Base-by-base conservation (phyloP, 2,888 invertebrate genomes). In the Microdon myrmicae region DNA sequence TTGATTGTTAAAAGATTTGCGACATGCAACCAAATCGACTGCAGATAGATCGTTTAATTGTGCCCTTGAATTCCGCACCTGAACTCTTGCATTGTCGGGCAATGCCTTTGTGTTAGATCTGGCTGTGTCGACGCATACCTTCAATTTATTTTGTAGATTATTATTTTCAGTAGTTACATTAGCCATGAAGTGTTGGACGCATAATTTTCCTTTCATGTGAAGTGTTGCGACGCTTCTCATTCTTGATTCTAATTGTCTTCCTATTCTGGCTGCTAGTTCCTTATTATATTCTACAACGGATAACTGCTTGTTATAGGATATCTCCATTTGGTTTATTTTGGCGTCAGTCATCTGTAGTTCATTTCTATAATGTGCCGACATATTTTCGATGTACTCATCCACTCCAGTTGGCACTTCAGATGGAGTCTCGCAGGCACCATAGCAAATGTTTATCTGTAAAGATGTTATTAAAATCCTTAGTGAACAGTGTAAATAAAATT, bases 381-480 rank as follows among this genome's bases (percentile, higher is more conserved):
- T 56, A 6, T 56, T 49, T 28, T 61, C 61, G 3, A 61, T 44
- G 13, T 34, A 61, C 10, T 61, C 61, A 7, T 61, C 61, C 2
- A 56, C 43, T 10, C 32, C 34, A 3, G 38, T 44, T 25, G 34
- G 34, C 7, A 17, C 10, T 2, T 55, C 49, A 1, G 17, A 3
- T 20, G 10, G 0, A 1, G 17, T 4, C 2, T 53, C 32, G 29
- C 32, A 32, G 10, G 20, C 4, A 35, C 17, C 4, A 7, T 14
- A 28, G 10, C 34, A 38, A n/a, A n/a, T n/a, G n/a, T n/a, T n/a
- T n/a, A n/a, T n/a, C n/a, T n/a, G n/a, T n/a, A n/a, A n/a, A n/a
- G n/a, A n/a, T n/a, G n/a, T n/a, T n/a, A n/a, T n/a, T n/a, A n/a
- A n/a, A n/a, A n/a, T n/a, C n/a, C n/a, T n/a, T n/a, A n/a, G n/a